A percentile compares a stretch with the other conserved stretches of the same genome.
Conservation (phyloP, 2,113 vertebrate genomes). For the Drymodes brunneopygia region DNA sequence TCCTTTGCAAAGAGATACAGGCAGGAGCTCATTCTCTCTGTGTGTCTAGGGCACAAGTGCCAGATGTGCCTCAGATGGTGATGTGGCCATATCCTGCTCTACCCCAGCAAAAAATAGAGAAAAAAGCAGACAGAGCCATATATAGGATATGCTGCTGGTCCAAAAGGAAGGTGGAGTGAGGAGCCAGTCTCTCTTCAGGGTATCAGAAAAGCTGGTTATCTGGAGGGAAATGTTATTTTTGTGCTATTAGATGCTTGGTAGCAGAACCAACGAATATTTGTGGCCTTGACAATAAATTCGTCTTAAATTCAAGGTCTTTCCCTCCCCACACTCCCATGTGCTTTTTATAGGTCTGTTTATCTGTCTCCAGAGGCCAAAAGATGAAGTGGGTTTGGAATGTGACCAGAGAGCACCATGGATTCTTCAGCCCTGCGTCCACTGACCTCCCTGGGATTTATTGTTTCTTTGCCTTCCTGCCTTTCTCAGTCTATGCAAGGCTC, state of each 20-base stretch:
- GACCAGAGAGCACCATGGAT: neutral
- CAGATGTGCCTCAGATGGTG: neutral
- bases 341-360: slow-evolving; percentile 56
- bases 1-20: neutral
- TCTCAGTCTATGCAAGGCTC: neutral
- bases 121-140: neutral
- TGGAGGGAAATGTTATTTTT: neutral
- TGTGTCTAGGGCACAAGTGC: neutral
- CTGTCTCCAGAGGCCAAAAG: neutral
- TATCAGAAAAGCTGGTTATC: neutral
- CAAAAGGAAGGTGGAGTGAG: neutral
- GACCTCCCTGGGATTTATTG: slow-evolving; percentile 23
- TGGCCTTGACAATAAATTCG: neutral
- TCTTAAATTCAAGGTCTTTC: slow-evolving; percentile 26
- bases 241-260: neutral
- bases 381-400: neutral
- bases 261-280: neutral
- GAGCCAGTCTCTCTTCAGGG: neutral
- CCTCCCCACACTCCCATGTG: neutral
- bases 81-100: neutral
- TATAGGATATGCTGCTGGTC: neutral
- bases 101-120: neutral
- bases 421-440: slow-evolving; percentile 3
- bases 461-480: slow-evolving; percentile 23
- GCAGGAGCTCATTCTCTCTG: fast-evolving